A percentile compares a stretch with the other conserved stretches of the same genome.
Evolutionary conservation across 2,797 vertebrate genomes (phyloP).

Genomic region (Cichlasoma orientale): DNA sequence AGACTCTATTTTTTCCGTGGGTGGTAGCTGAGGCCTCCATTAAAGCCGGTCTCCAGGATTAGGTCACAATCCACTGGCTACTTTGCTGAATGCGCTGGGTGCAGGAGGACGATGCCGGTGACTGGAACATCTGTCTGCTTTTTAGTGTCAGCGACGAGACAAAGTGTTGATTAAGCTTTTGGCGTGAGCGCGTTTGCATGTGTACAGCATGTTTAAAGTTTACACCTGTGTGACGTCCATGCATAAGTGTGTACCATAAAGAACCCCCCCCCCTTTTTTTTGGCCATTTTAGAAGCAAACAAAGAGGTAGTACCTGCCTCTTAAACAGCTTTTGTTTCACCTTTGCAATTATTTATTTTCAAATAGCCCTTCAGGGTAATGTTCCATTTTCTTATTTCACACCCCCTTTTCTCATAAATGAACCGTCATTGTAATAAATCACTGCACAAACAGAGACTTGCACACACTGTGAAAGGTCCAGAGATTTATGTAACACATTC

Average conservation of each 20-base stretch:
- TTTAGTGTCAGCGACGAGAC: not conserved
- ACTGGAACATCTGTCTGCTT: constrained; percentile 29
- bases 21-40: constrained; percentile 66
- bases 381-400: constrained; percentile 99
- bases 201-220: constrained; percentile 1
- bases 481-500: constrained; percentile 99
- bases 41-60: constrained; percentile 68
- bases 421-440: constrained; percentile 99
- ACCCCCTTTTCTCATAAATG: constrained; percentile 99
- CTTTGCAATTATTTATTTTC: constrained; percentile 99
- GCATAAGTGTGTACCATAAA: constrained; percentile 23
- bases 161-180: constrained; percentile 10
- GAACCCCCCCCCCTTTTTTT: constrained; percentile 11
- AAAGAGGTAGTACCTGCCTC: constrained; percentile 74
- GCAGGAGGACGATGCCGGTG: constrained; percentile 30
- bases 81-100: constrained; percentile 45
- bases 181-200: not conserved
- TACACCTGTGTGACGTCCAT: not conserved
- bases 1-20: constrained; percentile 52
- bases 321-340: constrained; percentile 97
- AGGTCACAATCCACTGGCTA: constrained; percentile 61
- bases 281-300: constrained; percentile 49
- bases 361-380: constrained; percentile 99
- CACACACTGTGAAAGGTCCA: constrained; percentile 96
- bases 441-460: constrained; percentile 99